Evolutionary conservation across 1,140 invertebrate species (phyloP), one percentile per base, ranked within the genome.

Genomic region (Nephila pilipes): DNA sequence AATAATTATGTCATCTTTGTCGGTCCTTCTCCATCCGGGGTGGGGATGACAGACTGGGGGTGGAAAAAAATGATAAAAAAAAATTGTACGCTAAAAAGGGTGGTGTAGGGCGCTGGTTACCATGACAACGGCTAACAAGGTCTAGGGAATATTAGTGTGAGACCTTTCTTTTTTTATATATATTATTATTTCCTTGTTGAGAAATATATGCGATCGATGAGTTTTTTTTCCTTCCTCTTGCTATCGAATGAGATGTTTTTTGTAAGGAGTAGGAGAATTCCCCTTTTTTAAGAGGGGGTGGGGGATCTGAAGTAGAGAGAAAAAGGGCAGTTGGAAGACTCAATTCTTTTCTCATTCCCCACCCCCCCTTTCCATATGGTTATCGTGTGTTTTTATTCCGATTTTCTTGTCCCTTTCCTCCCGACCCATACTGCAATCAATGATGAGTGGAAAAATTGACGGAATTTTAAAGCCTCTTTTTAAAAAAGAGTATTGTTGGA

Each of bases 1-100:
- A 87, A 87, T 87, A 87, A 87, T 87, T 87, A 87, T 87, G 85
- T 87, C 85, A 87, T 87, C 85, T 87, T 87, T 87, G 85, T 87
- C 85, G 85, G 60, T 54, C 60, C 32, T 54, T 58, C 57, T 46
- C 36, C 18, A 10, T 55, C 1, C 22, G 10, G 38, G 80, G 38
- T 83, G 80, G n/a, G 38, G 80, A 83, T 54, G 54, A 54, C 29
- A 20, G 54, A 63, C 38, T 14, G 55, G 83, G 85, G 85, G 20
- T 36, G 60, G 22, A 36, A 69, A 87, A 87, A 87, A 60, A 36
- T 36, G 60, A 25, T 36, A 60, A 60, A 38, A 87, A 87, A 87
- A 87, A 63, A 36, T 32, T 25, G 63, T 46, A 25, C 63, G 63
- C 63, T 65, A 38, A 32, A 87, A 87, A 22, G 85, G 85, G 58